Conservation (phyloP, 2,113 vertebrate species). For the Microtus pennsylvanicus region DNA sequence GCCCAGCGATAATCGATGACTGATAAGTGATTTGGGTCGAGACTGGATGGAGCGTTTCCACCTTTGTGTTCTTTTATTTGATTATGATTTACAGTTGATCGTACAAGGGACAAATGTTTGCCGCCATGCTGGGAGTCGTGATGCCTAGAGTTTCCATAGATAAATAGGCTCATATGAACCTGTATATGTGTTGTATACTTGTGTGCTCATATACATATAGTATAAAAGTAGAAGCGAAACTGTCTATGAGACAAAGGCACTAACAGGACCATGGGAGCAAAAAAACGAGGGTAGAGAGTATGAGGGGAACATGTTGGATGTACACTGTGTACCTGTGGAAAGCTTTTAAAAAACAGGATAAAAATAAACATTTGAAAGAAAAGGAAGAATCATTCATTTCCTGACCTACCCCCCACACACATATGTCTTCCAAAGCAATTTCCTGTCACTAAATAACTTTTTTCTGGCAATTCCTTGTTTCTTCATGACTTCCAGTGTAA, state of each 20-base stretch:
- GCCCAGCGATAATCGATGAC: neutral
- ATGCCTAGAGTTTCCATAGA: neutral
- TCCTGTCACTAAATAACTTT: neutral
- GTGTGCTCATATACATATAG: neutral
- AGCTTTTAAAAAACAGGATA: neutral
- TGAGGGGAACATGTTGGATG: neutral
- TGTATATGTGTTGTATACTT: neutral
- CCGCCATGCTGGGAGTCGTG: neutral
- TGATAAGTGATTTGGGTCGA: neutral
- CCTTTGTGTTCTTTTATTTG: conserved; percentile 29
- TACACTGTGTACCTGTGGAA: neutral
- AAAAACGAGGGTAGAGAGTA: neutral
- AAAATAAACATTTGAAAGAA: neutral
- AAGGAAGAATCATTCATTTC: neutral
- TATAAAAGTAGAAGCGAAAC: neutral
- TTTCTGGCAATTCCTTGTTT: neutral
- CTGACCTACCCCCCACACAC: neutral
- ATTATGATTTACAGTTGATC: neutral
- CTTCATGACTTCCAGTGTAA: neutral
- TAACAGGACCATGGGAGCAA: neutral
- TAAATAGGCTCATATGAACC: neutral
- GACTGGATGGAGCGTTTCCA: neutral
- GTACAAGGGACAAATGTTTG: neutral
- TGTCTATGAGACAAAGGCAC: neutral
- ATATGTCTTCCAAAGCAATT: neutral